Conservation (phyloP, 2,888 invertebrate species). For the Lycia hirtaria region DNA sequence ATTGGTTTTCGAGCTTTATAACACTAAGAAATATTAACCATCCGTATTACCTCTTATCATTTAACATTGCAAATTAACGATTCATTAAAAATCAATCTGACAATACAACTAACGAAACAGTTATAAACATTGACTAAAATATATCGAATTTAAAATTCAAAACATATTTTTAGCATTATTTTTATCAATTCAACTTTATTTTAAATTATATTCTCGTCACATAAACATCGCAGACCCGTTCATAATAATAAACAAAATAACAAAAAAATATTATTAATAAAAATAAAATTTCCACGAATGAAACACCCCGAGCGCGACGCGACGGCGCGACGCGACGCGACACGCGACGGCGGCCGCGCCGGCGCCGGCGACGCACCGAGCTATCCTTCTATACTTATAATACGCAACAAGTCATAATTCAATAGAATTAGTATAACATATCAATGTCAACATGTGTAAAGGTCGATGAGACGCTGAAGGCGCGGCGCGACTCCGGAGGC, state of each 20-base stretch:
- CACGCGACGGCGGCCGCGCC: slow-evolving; percentile 28
- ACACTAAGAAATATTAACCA: slow-evolving; percentile 82
- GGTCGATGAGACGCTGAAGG: slow-evolving; percentile 74
- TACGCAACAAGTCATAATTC: slow-evolving; percentile 84
- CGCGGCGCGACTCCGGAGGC: slow-evolving; percentile 43
- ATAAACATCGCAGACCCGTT: slow-evolving; percentile 82
- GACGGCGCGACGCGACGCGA: not conserved
- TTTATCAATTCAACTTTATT: slow-evolving; percentile 72
- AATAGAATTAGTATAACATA: slow-evolving; percentile 85
- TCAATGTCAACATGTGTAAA: slow-evolving; percentile 85
- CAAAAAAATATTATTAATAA: slow-evolving; percentile 74
- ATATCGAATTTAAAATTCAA: slow-evolving; percentile 81
- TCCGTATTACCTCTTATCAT: slow-evolving; percentile 75
- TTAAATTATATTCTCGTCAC: slow-evolving; percentile 72
- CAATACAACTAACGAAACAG: slow-evolving; percentile 73
- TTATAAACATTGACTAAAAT: slow-evolving; percentile 82
- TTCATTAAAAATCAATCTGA: slow-evolving; percentile 76
- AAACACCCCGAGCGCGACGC: slow-evolving; percentile 51
- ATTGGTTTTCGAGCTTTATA: slow-evolving; percentile 83
- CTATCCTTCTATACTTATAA: slow-evolving; percentile 69
- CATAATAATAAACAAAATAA: slow-evolving; percentile 79
- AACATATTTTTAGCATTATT: slow-evolving; percentile 64
- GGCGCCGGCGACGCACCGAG: slow-evolving; percentile 17
- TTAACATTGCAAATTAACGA: slow-evolving; percentile 82
- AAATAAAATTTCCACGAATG: slow-evolving; percentile 75